A percentile compares a stretch with the other conserved stretches of the same genome.
These are phyloP conservation scores for Tupaia chinensis DNA, from an alignment of 2,113 vertebrate species.

Conservation along the genomic window DNA sequence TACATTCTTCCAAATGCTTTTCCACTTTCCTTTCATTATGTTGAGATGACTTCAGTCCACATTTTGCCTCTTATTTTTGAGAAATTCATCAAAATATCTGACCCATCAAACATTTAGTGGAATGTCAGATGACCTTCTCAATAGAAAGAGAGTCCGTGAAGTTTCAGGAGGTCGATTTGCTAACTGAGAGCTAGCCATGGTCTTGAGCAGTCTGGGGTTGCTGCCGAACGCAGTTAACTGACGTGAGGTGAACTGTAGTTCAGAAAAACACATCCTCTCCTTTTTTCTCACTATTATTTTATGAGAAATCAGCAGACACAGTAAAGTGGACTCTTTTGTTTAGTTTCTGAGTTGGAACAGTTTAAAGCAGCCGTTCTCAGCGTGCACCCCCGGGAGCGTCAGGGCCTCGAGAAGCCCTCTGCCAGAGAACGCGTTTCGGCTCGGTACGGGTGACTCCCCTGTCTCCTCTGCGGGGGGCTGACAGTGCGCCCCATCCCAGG, in stretches of 20 bases:
- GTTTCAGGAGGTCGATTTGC: not conserved
- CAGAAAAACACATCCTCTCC: not conserved
- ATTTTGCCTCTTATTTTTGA: not conserved
- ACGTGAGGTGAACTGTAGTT: not conserved
- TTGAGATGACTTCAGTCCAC: not conserved
- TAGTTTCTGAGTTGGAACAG: not conserved
- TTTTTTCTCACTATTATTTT: conserved; percentile 11
- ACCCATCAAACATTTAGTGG: conserved; percentile 1
- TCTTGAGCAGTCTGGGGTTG: not conserved
- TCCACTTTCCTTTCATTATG: not conserved
- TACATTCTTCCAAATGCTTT: not conserved
- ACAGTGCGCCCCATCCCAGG: too few species aligned
- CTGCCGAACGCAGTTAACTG: not conserved
- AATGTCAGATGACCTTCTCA: conserved; percentile 1
- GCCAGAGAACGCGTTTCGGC: not conserved
- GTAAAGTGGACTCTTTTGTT: not conserved
- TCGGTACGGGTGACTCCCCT: not conserved
- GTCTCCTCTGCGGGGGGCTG: not conserved
- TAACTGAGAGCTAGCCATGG: not conserved
- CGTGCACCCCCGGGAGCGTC: not conserved
- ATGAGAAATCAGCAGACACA: conserved; percentile 28
- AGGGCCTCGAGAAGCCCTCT: not conserved
- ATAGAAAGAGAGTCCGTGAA: not conserved
- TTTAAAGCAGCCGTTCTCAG: conserved; percentile 31
- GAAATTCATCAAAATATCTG: not conserved